Percentiles rank a stretch among this genome's conserved stretches.
Evolutionary conservation across 2,888 invertebrate genomes (phyloP).

Genomic region (Heliconius hortense): DNA sequence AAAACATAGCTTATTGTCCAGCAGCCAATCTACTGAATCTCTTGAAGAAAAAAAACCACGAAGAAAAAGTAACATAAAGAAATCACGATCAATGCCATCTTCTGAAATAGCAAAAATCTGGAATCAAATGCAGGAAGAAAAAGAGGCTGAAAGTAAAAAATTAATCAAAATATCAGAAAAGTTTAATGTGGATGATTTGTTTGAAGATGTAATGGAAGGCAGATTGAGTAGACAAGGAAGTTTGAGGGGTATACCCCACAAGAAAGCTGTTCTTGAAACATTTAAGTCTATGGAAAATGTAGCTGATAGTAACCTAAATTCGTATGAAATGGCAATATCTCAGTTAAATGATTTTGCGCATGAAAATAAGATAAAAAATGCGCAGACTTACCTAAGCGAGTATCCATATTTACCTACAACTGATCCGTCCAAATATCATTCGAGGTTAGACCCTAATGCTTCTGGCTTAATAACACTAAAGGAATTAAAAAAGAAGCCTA

Average conservation of each 20-base stretch:
- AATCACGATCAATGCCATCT: slow-evolving; percentile 73
- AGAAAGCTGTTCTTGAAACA: slow-evolving; percentile 78
- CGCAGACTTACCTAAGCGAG: slow-evolving; percentile 74
- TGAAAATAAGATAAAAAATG: slow-evolving; percentile 62
- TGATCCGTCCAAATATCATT: slow-evolving; percentile 74
- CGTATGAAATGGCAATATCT: slow-evolving; percentile 69
- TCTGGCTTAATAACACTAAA: slow-evolving; percentile 74
- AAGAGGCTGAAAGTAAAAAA: slow-evolving; percentile 53
- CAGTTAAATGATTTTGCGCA: slow-evolving; percentile 65
- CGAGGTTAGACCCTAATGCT: slow-evolving; percentile 70
- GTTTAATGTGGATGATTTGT: slow-evolving; percentile 78
- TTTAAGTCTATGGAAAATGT: slow-evolving; percentile 79
- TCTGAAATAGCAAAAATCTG: slow-evolving; percentile 71
- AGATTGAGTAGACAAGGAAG: slow-evolving; percentile 75
- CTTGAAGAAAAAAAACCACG: slow-evolving; percentile 53
- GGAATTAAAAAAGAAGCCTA: slow-evolving; percentile 63
- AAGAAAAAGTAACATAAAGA: slow-evolving; percentile 55
- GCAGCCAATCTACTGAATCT: slow-evolving; percentile 68
- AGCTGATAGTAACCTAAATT: slow-evolving; percentile 60
- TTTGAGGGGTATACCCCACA: slow-evolving; percentile 78
- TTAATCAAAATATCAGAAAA: slow-evolving; percentile 78
- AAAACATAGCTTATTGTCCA: slow-evolving; percentile 67
- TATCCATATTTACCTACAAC: slow-evolving; percentile 79
- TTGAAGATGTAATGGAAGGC: slow-evolving; percentile 75
- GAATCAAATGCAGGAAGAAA: slow-evolving; percentile 63